A percentile compares a stretch with the other conserved stretches of the same genome.
Conservation (phyloP, 2,113 vertebrate species). For the Ochotona curzoniae region DNA sequence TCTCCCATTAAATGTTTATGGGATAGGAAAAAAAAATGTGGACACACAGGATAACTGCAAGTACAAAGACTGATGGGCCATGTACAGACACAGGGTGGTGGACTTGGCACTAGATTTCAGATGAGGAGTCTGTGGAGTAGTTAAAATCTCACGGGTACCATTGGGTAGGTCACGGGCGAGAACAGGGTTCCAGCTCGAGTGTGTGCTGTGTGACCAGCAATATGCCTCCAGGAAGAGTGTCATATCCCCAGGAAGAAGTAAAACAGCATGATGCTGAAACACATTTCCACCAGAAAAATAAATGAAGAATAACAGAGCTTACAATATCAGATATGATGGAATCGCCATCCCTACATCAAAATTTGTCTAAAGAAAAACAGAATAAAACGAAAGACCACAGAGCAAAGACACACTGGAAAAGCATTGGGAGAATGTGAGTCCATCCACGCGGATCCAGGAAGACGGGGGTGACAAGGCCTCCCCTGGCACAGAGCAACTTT, state of each 20-base stretch:
- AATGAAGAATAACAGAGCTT: background rate
- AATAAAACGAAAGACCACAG: background rate
- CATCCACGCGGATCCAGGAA: too few species aligned
- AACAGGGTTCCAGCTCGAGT: background rate
- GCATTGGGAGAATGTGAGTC: background rate
- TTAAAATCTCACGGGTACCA: rapidly evolving
- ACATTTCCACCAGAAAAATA: background rate
- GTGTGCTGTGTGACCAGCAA: background rate
- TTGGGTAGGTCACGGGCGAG: too few species aligned
- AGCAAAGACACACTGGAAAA: background rate
- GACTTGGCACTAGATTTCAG: background rate
- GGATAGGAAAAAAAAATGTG: background rate
- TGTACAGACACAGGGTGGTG: background rate
- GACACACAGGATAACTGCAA: background rate
- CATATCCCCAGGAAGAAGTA: background rate
- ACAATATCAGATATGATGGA: background rate
- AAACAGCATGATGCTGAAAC: background rate
- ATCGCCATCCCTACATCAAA: background rate
- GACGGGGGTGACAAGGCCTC: too few species aligned
- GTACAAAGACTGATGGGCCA: background rate
- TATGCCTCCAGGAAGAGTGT: background rate
- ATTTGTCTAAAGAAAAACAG: background rate
- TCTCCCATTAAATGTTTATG: background rate
- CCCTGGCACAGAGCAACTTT: too few species aligned
- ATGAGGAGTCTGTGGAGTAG: background rate